Percentiles rank a stretch among this genome's conserved stretches.
phyloP scores from a whole-genome alignment of 2,888 invertebrate species.

The Archips xylosteana region DNA sequence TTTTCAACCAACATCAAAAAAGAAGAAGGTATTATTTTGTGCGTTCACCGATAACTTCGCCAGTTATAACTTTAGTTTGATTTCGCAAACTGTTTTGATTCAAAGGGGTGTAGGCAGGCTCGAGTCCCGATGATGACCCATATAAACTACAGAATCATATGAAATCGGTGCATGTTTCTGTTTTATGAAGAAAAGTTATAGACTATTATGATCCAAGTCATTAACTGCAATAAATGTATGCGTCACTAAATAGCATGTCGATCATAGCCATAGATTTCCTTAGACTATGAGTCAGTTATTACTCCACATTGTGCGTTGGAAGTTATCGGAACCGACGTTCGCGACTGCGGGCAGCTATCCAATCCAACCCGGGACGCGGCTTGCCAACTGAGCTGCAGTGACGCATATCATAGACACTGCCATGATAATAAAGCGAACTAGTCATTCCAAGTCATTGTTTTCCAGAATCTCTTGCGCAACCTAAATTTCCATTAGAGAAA shows the following conservation, averaged over 20 bases:
- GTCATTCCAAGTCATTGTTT: slow-evolving; percentile 1
- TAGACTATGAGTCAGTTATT: slow-evolving; percentile 18
- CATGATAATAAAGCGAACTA: not conserved
- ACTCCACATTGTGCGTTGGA: slow-evolving; percentile 7
- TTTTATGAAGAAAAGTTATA: too few relatives aligned
- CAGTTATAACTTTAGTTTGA: too few relatives aligned
- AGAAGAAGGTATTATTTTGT: too few relatives aligned
- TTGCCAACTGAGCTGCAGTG: slow-evolving; percentile 21
- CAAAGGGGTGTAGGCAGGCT: too few relatives aligned
- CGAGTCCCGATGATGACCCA: too few relatives aligned
- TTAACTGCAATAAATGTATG: slow-evolving; percentile 1
- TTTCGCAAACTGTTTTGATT: too few relatives aligned
- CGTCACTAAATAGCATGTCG: slow-evolving; percentile 8
- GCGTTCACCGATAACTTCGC: too few relatives aligned
- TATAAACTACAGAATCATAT: too few relatives aligned
- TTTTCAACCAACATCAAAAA: too few relatives aligned
- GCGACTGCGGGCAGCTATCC: slow-evolving; percentile 28
- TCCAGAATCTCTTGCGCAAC: slow-evolving; percentile 9
- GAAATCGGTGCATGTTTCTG: too few relatives aligned
- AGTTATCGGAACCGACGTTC: slow-evolving; percentile 15
- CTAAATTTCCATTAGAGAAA: slow-evolving; percentile 12
- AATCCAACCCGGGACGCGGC: slow-evolving; percentile 16
- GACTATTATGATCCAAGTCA: not conserved
- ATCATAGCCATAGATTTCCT: not conserved
- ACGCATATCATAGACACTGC: slow-evolving; percentile 14